phyloP scores from a whole-genome alignment of 2,113 vertebrate genomes.

The Mesocricetus auratus region DNA sequence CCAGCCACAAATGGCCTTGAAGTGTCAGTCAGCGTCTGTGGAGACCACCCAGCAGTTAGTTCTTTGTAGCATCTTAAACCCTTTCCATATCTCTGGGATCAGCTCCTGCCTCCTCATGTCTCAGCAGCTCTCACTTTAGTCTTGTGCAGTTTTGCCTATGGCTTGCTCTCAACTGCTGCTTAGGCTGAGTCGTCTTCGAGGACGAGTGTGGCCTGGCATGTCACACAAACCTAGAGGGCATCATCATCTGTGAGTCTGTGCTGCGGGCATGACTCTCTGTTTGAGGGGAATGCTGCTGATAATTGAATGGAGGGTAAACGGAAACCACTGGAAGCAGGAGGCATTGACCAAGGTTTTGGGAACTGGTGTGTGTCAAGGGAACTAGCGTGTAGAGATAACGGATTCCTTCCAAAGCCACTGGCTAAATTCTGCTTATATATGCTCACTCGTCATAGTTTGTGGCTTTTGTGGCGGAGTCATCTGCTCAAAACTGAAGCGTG shows the following conservation, averaged over 20 bases:
- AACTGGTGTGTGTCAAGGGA: not conserved
- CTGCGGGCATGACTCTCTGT: not conserved
- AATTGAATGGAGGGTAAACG: not conserved
- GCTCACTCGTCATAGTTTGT: slow-evolving; percentile 8
- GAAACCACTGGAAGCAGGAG: not conserved
- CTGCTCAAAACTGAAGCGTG: slow-evolving; percentile 62
- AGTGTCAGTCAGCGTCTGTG: not conserved
- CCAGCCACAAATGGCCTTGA: not conserved
- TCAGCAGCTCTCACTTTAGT: not conserved
- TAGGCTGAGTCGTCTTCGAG: accelerated
- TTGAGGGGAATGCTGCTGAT: not conserved
- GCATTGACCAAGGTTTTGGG: not conserved
- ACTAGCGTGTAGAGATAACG: not conserved
- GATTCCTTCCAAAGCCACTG: slow-evolving; percentile 25
- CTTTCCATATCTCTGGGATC: not conserved
- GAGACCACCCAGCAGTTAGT: slow-evolving; percentile 15
- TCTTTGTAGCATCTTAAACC: not conserved
- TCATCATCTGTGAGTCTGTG: not conserved
- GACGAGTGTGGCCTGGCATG: not conserved
- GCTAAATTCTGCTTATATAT: not conserved
- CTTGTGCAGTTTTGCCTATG: not conserved
- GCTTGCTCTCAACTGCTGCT: not conserved
- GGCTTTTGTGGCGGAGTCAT: slow-evolving; percentile 59
- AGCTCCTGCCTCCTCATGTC: not conserved
- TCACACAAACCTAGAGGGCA: not conserved